A percentile compares a stretch with the other conserved stretches of the same genome.
These are phyloP conservation scores for Plebejus anna DNA, from an alignment of 2,888 invertebrate genomes.

Conservation along the genomic window DNA sequence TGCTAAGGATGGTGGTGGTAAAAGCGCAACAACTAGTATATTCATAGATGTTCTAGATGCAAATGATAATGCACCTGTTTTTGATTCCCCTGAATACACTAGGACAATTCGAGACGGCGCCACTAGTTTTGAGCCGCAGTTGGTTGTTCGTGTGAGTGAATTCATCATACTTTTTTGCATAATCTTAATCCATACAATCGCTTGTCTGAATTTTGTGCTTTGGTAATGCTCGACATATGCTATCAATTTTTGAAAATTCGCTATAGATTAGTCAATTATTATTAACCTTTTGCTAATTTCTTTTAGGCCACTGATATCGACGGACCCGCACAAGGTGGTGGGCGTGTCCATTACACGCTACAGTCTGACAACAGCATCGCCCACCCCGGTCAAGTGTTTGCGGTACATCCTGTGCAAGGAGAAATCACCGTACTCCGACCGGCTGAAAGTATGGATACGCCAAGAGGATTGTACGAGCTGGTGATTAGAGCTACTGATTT, in stretches of 20 bases:
- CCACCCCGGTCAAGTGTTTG: conserved; percentile 81
- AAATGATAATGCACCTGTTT: conserved; percentile 88
- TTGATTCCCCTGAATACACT: conserved; percentile 85
- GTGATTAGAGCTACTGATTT: conserved; percentile 85
- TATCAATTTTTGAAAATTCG: neutral
- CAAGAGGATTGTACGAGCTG: conserved; percentile 86
- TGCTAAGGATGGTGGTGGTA: conserved; percentile 90
- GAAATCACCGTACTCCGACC: conserved; percentile 83
- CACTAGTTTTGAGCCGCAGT: conserved; percentile 87
- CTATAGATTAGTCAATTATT: neutral
- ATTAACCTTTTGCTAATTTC: conserved; percentile 12
- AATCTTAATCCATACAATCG: too few species aligned
- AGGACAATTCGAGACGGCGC: conserved; percentile 89
- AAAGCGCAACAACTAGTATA: conserved; percentile 84
- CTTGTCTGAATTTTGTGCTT: too few species aligned
- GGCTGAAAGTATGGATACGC: conserved; percentile 86
- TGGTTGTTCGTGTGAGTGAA: conserved; percentile 83
- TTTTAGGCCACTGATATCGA: conserved; percentile 86
- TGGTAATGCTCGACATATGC: too few species aligned
- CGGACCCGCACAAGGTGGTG: conserved; percentile 85
- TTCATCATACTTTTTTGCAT: conserved; percentile 1
- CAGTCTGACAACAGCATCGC: conserved; percentile 84
- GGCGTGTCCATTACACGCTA: conserved; percentile 82
- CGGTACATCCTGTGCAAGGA: conserved; percentile 84
- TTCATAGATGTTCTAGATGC: conserved; percentile 86